These are phyloP conservation scores for Falco cherrug DNA, from an alignment of 2,797 vertebrate species.

Conservation along the genomic window DNA sequence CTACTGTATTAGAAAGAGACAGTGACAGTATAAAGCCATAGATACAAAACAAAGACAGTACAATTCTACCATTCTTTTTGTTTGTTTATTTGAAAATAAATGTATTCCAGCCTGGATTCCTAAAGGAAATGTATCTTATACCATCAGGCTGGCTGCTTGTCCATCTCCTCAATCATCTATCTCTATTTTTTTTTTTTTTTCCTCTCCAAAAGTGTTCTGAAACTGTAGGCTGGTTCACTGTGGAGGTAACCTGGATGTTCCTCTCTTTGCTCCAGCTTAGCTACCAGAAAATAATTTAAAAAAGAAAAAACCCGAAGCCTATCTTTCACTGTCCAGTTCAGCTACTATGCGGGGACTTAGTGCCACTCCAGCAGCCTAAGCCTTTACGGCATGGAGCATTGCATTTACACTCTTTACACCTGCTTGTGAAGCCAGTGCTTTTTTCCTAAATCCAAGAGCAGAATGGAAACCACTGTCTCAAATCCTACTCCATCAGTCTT, in stretches of 20 bases:
- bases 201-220: neutral
- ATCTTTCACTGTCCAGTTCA: neutral
- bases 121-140: neutral
- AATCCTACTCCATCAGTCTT: neutral
- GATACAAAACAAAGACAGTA: neutral
- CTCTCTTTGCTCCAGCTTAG: neutral
- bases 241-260: neutral
- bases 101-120: neutral
- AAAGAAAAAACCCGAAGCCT: neutral
- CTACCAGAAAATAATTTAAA: neutral
- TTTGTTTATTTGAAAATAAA: neutral
- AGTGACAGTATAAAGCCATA: neutral
- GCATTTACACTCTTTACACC: neutral
- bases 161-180: fast-evolving
- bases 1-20: neutral
- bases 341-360: fast-evolving
- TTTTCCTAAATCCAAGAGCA: neutral
- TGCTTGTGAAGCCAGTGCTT: neutral
- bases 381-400: neutral
- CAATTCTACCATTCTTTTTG: neutral
- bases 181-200: neutral
- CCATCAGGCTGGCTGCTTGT: neutral
- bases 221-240: fast-evolving
- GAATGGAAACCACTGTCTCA: neutral
- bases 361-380: neutral